Evolutionary conservation across 37 sponge, comb jelly and placozoan species (phyloP), one percentile per base, ranked within the genome.

Genomic region (Eunapius fragilis): DNA sequence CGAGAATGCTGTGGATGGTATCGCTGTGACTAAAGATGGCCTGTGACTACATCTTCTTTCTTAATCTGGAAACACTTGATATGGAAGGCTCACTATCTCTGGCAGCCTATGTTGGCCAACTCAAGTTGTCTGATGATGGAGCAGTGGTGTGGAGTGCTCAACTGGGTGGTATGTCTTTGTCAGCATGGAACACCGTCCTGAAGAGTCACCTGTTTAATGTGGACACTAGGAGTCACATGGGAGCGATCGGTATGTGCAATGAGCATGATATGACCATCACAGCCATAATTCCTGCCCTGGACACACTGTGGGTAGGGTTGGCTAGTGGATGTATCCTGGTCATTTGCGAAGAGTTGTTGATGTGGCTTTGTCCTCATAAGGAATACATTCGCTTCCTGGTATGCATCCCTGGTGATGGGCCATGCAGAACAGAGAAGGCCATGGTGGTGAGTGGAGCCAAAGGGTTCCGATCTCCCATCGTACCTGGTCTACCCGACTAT

Each of bases 271-370:
- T 31, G 23, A 70, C 79, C 48, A 92, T 95, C 34, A 92, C 88
- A 28, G 84, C 83, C 45, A 85, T 93, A 79, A 75, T 82, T 24
- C 69, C 84, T 19, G 91, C 86, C 34, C 74, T 93, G 70, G 96
- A 95, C 70, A 90, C 89, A 2, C 79, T 95, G n/a, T 95, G 93
- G 93, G 77, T 94, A 30, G 96, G 92, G 0, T 87, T 90, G 91
- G 88, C 90, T 25, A 80, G 78, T 37, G 96, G 96, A 11, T 91
- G 82, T 80, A 92, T 95, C 23, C 17, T 92, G 78, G 82, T 95
- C 4, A 78, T 94, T 71, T 34, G 73, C 32, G 75, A 85, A 2
- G 83, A 80, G 47, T 31, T 82, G 28, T 49, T 91, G 2, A 35
- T 82, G 3, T 71, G 69, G 75, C 88, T 73, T 28, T 86, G 70